Conservation (phyloP, 2,888 invertebrate genomes). For the Homarus gammarus region DNA sequence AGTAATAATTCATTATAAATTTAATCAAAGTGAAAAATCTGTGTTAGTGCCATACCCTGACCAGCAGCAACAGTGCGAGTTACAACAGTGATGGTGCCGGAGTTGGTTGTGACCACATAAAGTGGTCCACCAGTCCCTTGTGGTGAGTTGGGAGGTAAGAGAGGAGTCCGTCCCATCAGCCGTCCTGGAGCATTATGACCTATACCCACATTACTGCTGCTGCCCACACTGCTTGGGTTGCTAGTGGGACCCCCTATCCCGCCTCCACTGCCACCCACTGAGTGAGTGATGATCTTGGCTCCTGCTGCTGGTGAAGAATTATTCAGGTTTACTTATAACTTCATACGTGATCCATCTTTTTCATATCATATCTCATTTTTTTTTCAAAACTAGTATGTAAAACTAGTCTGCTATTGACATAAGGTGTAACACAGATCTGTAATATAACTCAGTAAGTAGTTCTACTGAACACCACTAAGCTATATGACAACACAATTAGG, state of each 20-base stretch:
- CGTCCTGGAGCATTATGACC: conserved; percentile 38
- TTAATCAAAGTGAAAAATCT: too few species aligned
- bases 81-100: conserved; percentile 75
- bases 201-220: conserved; percentile 9
- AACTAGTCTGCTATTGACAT: too few species aligned
- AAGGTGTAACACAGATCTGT: too few species aligned
- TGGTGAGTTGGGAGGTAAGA: conserved; percentile 55
- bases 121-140: conserved; percentile 61
- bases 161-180: conserved; percentile 50
- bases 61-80: conserved; percentile 75
- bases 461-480: too few species aligned
- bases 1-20: too few species aligned
- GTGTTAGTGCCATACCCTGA: conserved; percentile 47
- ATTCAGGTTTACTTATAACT: neutral
- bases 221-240: conserved; percentile 9
- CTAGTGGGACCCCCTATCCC: conserved; percentile 31
- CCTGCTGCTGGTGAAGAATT: conserved; percentile 48
- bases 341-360: too few species aligned
- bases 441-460: too few species aligned
- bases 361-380: too few species aligned
- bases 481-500: too few species aligned
- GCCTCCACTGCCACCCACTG: conserved; percentile 58
- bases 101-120: conserved; percentile 74
- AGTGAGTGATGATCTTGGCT: conserved; percentile 74
- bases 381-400: too few species aligned